A percentile compares a stretch with the other conserved stretches of the same genome.
These are phyloP conservation scores for Lepidurus couesii DNA, from an alignment of 1,140 invertebrate genomes.

Conservation along the genomic window DNA sequence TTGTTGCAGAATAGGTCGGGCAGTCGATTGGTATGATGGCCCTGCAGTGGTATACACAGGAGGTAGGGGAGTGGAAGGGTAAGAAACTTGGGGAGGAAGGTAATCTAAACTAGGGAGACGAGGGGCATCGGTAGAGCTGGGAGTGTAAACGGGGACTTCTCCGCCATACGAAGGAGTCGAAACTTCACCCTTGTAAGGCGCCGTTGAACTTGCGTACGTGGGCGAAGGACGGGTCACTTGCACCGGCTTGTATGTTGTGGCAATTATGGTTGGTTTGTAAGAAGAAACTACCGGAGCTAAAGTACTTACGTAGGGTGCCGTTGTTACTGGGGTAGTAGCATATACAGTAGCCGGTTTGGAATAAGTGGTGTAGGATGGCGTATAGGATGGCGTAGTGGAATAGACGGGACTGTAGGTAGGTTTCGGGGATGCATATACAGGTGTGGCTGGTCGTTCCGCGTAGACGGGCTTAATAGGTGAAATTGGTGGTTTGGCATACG, in stretches of 20 bases:
- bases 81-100: background rate
- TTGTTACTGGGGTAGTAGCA: background rate
- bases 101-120: background rate
- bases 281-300: background rate
- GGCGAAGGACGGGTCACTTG: background rate
- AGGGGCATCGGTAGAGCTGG: background rate
- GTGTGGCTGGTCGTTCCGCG: conserved; percentile 1
- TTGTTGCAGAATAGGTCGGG: background rate
- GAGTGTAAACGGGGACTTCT: background rate
- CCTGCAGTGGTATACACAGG: conserved; percentile 1
- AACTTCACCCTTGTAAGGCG: background rate
- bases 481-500: conserved; percentile 1
- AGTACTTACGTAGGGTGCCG: background rate
- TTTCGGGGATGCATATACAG: background rate
- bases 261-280: background rate
- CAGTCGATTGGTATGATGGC: background rate
- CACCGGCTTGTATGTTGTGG: background rate
- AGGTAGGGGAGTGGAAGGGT: background rate
- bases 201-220: background rate
- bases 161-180: background rate
- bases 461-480: conserved; percentile 21
- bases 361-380: background rate
- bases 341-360: background rate
- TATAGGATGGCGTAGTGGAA: background rate
- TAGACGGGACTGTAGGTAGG: conserved; percentile 3